Base-by-base conservation (phyloP, 2,113 vertebrate genomes). In the Nanorana parkeri region DNA sequence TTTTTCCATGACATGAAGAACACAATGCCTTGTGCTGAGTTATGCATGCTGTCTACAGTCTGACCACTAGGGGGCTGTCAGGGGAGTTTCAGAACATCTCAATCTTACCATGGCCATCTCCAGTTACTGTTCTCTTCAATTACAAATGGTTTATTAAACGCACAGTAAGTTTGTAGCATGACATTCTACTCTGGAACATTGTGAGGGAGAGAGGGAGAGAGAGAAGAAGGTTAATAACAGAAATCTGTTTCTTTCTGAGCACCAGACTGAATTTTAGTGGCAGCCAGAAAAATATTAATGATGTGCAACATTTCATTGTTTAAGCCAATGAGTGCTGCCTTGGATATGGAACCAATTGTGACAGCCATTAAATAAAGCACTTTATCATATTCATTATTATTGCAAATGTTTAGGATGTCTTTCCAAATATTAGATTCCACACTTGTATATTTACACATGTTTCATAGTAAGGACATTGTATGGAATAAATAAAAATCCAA, bases 61-160 rank as follows among this genome's bases (percentile, higher is more conserved):
- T 69, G 85, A 19, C 88, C 88, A 73, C 89, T 86, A 88, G 89
- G 86, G 79, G 89, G 19, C 0, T 47, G 41, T 47, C 41, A 47
- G 89, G 47, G 75, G 84, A 76, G 79, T 87, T 87, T 63, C 81
- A 84, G 52, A 28, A 10, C 54, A 68, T 36, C 82, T 80, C 71
- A 3, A 1, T 47, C 77, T 68, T 10, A 0, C 60, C 24, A 26
- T 19, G 61, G 28, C 64, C 23, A 56, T 72, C 79, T 80, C 56
- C 41, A 5, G 17, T 74, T 73, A 73, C 61, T 51, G 26, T 15
- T 51, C 55, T 58, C 63, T 68, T 47, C 65, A 56, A 68, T 83
- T 68, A 83, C 71, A 60, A 67, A 76, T 68, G 72, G 60, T 56
- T 83, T 32, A 83, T 83, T 83, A 72, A 67, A 75, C 26, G 64